Base-by-base conservation (phyloP, 2,888 invertebrate genomes). In the Limnephilus marmoratus region DNA sequence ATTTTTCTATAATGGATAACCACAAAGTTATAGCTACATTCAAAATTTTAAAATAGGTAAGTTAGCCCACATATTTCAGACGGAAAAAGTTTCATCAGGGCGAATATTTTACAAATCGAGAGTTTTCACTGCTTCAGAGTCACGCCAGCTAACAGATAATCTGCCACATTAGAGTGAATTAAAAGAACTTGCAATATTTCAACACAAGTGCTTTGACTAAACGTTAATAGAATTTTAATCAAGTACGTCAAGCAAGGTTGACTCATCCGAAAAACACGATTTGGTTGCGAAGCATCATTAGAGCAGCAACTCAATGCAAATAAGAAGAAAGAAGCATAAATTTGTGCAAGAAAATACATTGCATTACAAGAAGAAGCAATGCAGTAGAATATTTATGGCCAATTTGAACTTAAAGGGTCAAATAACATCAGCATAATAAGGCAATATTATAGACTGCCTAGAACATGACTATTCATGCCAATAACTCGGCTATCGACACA, bases 401-500 rank as follows among this genome's bases (percentile, higher is more conserved):
- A 37, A 80, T 80, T 89, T 81, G 88, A 89, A 89, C 88, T 24
- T 37, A 18, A 80, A 89, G 88, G 88, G 88, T 89, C 88, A 80
- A 41, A 31, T 29, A 15, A 89, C 80, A 81, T 80, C 88, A 81
- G 88, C 37, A n/a, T 89, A 34, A 89, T 80, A 68, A 68, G 68
- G 37, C 80, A 89, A 87, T 80, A 13, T 80, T 24, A 80, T 29
- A 89, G 41, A 89, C 80, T 89, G 37, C 80, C 24, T 80, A n/a
- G 88, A 89, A 80, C 34, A 24, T 29, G 86, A 29, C 45, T 86
- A n/a, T 41, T 34, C 49, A 29, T 29, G 86, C 45, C 45, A 45
- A 37, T 29, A 29, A 86, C 86, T n/a, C 12, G 41, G 29, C 29
- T 86, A 86, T 29, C 41, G 86, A 49, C 86, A 37, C 45, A 45